Evolutionary conservation across 2,888 invertebrate genomes (phyloP).

Genomic region (Osmoderma eremita): DNA sequence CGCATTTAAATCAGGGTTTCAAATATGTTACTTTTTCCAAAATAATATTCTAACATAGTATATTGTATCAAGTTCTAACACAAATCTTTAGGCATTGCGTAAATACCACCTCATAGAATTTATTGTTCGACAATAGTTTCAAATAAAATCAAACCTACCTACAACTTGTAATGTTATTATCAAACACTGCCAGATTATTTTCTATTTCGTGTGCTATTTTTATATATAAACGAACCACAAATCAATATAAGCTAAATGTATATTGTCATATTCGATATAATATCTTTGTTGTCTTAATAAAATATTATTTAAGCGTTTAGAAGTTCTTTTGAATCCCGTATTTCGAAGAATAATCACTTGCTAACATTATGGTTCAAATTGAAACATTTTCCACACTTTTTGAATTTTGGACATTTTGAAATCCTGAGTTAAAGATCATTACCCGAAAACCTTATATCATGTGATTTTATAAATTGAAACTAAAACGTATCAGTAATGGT

Average conservation of each 20-base stretch:
- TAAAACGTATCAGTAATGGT: conserved; percentile 65
- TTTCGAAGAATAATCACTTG: conserved; percentile 1
- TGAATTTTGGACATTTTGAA: conserved; percentile 35
- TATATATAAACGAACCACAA: conserved; percentile 9
- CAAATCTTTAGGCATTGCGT: neutral
- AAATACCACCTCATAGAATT: conserved; percentile 32
- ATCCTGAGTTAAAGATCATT: conserved; percentile 36
- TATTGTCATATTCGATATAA: conserved; percentile 23
- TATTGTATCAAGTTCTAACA: neutral
- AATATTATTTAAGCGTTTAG: conserved; percentile 17
- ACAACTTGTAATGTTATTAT: conserved; percentile 7
- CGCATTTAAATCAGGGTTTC: conserved; percentile 43
- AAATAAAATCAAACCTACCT: neutral
- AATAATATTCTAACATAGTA: neutral
- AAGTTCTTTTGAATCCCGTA: conserved; percentile 26
- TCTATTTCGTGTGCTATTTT: conserved; percentile 8
- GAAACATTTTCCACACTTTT: neutral
- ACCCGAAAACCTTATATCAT: conserved; percentile 50
- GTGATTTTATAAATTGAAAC: conserved; percentile 63
- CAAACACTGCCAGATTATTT: conserved; percentile 23
- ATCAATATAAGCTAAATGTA: conserved; percentile 17
- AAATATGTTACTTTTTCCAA: conserved; percentile 30
- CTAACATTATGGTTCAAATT: conserved; percentile 7
- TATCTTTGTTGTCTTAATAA: conserved; percentile 32
- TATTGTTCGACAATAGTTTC: conserved; percentile 8